Conservation (phyloP, 2,113 vertebrate genomes). For the Lasiurus cinereus region DNA sequence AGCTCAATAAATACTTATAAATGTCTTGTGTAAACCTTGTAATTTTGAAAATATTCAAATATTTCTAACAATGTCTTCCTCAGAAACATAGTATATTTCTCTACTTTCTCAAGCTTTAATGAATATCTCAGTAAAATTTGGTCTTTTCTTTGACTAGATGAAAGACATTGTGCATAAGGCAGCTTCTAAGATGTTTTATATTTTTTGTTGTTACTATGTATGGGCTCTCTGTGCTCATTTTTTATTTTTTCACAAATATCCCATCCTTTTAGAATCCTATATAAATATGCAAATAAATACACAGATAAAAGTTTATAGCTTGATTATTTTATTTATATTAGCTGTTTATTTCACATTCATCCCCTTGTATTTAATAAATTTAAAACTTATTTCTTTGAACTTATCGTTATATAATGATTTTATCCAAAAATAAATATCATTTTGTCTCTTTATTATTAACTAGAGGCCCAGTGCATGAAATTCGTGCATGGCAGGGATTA, state of each 20-base stretch:
- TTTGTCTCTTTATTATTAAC: constrained; percentile 28
- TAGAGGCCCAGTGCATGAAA: too few relatives aligned
- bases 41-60: constrained; percentile 46
- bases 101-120: constrained; percentile 53
- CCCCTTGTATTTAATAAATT: constrained; percentile 2
- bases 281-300: not conserved
- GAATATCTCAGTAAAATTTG: constrained; percentile 22
- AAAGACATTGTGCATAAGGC: not conserved
- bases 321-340: constrained; percentile 4
- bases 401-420: not conserved
- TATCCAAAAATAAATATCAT: not conserved
- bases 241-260: not conserved
- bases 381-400: not conserved
- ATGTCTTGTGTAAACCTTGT: not conserved
- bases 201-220: not conserved
- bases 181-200: not conserved
- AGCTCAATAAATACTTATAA: constrained; percentile 1
- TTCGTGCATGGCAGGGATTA: too few relatives aligned
- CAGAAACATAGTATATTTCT: constrained; percentile 2
- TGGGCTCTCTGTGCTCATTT: not conserved
- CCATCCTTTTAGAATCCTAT: not conserved
- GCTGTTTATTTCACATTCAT: not conserved
- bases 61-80: not conserved
- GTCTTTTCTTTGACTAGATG: not conserved
- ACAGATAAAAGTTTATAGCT: not conserved